phyloP scores from a whole-genome alignment of 1,140 invertebrate species.

The Procambarus clarkii region DNA sequence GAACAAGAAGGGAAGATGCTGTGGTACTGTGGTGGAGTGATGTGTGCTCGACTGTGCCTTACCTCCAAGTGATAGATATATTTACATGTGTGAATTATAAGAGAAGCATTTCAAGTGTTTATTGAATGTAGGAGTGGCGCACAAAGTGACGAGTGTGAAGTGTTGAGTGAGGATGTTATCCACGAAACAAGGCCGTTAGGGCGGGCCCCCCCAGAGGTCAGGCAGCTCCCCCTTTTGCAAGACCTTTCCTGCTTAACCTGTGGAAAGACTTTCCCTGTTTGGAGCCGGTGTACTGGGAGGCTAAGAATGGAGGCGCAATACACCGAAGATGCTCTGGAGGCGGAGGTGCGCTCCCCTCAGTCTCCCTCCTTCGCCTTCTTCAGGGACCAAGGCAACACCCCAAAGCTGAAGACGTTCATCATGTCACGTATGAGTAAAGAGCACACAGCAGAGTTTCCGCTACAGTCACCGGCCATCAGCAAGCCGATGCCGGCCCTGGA shows the following conservation, averaged over 20 bases:
- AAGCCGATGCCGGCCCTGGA: constrained; percentile 3
- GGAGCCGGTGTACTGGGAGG: background rate
- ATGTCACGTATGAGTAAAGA: background rate
- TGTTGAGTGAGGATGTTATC: background rate
- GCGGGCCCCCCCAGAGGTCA: background rate
- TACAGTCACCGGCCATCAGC: background rate
- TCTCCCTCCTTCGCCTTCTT: background rate
- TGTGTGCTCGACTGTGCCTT: background rate
- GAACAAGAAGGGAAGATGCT: background rate
- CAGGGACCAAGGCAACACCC: background rate
- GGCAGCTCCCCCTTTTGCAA: background rate
- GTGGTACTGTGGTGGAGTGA: background rate
- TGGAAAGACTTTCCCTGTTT: background rate
- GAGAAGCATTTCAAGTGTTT: background rate
- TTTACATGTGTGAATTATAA: background rate
- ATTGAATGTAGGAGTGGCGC: background rate
- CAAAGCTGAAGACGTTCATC: background rate
- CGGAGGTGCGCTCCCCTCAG: background rate
- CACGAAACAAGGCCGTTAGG: background rate
- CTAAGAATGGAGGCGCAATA: background rate
- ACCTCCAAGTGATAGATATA: background rate
- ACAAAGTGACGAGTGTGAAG: background rate
- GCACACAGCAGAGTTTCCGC: background rate
- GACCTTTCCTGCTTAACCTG: background rate
- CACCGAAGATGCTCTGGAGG: background rate